Evolutionary conservation across 2,113 vertebrate genomes (phyloP), one percentile per base, ranked within the genome.

Genomic region (Leucosticte australis): DNA sequence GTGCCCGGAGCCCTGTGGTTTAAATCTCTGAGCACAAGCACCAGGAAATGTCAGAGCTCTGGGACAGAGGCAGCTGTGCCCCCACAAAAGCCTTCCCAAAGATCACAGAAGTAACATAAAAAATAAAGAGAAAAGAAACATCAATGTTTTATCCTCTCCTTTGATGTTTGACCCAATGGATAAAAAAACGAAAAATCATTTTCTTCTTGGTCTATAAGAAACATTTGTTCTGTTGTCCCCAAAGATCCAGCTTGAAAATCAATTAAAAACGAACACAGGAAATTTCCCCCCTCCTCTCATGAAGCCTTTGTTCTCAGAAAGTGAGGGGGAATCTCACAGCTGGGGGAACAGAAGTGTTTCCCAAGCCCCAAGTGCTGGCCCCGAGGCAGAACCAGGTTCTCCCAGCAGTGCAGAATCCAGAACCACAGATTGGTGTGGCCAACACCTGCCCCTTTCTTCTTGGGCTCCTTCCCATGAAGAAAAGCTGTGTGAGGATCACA

Each of bases 341-440:
- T 20, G 7, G 0, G 1, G 41, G 26, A 46, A 37, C 24, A 27
- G 1, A 50, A 27, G 3, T 1, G 7, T 46, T 84, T 80, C 26
- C 33, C 39, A 35, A 47, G 9, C 18, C 15, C 26, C 39, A 65
- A 2, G 13, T 3, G 18, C 19, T 64, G 52, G 35, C n/a, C 37
- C 16, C 41, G 39, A 59, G 56, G 10, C 28, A 46, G 37, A 33
- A 37, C 5, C 15, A 0, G 1, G 6, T 16, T 50, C 59, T 73
- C 33, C 12, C 53, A 76, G 31, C 35, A 59, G 6, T 12, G 67
- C 37, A 87, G 68, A 53, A 35, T 12, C 46, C 78, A 87, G 28
- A 20, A 3, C 1, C 35, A 50, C 1, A 15, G 18, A 12, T 39
- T 28, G 16, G 14, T 42, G 27, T 44, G 33, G 11, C 19, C 50